These are phyloP conservation scores for Corythaixoides concolor DNA, from an alignment of 2,113 vertebrate species.

Conservation along the genomic window DNA sequence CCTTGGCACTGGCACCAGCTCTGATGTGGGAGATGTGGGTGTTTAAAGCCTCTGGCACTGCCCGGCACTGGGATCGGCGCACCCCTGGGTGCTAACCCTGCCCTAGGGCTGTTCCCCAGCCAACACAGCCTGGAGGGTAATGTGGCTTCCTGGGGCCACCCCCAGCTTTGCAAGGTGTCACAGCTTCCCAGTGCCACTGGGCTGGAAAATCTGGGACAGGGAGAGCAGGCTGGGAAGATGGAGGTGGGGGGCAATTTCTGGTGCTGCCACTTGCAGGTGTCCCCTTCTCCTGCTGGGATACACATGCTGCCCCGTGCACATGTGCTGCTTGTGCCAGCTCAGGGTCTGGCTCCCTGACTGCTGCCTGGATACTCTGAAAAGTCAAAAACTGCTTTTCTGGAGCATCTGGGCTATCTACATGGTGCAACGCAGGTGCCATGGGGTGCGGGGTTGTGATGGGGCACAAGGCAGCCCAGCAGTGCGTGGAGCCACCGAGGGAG, in stretches of 20 bases:
- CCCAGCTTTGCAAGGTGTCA: neutral
- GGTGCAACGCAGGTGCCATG: fast-evolving
- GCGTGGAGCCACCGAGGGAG: fast-evolving
- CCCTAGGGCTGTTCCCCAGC: neutral
- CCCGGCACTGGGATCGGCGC: fast-evolving
- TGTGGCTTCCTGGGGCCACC: neutral
- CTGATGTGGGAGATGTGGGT: neutral
- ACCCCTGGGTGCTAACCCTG: neutral
- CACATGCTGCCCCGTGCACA: neutral
- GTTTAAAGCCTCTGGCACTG: neutral
- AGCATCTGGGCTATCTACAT: neutral
- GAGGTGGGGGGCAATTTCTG: neutral
- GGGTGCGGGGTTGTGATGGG: neutral
- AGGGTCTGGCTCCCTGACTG: neutral
- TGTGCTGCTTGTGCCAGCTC: neutral
- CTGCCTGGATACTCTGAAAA: neutral
- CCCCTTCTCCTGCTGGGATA: neutral
- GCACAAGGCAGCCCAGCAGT: neutral
- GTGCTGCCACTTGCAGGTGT: neutral
- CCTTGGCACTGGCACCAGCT: neutral
- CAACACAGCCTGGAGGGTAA: neutral
- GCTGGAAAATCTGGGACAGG: neutral
- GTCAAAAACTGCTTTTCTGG: neutral
- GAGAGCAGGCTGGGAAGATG: neutral
- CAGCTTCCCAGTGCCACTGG: neutral